Percentiles rank a stretch among this genome's conserved stretches.
phyloP scores from a whole-genome alignment of 2,797 vertebrate species.

The Sciurus vulgaris region DNA sequence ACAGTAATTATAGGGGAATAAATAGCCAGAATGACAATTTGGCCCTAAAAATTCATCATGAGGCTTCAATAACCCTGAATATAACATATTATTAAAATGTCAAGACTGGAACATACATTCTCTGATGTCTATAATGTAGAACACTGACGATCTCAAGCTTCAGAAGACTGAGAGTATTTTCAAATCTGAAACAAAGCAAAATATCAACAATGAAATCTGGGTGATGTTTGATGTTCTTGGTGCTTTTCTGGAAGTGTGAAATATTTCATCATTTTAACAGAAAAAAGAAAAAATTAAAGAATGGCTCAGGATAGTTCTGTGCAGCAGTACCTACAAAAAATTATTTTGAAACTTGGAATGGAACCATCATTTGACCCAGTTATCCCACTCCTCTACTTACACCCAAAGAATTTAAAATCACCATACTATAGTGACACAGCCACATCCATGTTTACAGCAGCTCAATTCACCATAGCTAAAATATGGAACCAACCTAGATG shows the following conservation, averaged over 20 bases:
- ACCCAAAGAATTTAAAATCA: too few relatives aligned
- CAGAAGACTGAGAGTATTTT: neutral
- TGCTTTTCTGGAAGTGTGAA: neutral
- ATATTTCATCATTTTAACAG: neutral
- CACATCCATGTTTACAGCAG: too few relatives aligned
- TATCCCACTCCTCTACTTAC: too few relatives aligned
- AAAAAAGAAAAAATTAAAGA: conserved; percentile 46
- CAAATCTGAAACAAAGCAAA: conserved; percentile 13
- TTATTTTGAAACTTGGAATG: neutral
- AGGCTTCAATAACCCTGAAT: neutral
- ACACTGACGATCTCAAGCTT: conserved; percentile 8
- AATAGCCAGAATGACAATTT: neutral
- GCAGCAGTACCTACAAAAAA: neutral
- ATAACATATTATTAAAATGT: neutral
- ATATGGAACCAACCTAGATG: too few relatives aligned
- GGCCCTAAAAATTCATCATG: conserved; percentile 45
- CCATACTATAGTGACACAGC: too few relatives aligned
- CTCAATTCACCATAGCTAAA: too few relatives aligned
- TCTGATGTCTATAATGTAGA: neutral
- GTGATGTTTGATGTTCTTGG: neutral
- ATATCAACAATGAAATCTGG: neutral
- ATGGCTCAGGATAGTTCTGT: conserved; percentile 31
- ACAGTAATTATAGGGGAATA: neutral
- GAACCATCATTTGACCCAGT: too few relatives aligned
- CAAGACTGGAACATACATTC: neutral